Evolutionary conservation across 2,888 invertebrate genomes (phyloP).

Genomic region (Drosophila helvetica): DNA sequence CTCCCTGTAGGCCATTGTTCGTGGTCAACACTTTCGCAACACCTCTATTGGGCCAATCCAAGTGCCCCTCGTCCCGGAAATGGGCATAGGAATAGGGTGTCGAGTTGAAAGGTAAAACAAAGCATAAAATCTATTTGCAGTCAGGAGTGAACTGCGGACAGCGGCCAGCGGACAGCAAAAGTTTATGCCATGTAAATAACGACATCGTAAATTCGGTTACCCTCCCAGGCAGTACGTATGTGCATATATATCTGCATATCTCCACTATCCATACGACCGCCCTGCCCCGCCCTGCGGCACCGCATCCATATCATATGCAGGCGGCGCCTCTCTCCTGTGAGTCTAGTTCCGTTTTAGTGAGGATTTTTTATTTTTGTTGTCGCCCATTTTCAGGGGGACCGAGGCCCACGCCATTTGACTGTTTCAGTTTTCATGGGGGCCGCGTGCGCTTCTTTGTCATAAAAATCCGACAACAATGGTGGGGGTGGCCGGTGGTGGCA

Average conservation of each 20-base stretch:
- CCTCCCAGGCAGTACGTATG: background rate
- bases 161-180: conserved; percentile 56
- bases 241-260: conserved; percentile 59
- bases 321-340: conserved; percentile 5
- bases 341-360: conserved; percentile 70
- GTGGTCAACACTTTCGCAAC: background rate
- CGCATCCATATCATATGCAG: conserved; percentile 19
- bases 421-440: conserved; percentile 64
- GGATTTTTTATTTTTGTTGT: conserved; percentile 46
- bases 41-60: background rate
- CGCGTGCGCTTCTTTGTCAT: conserved; percentile 54
- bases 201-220: conserved; percentile 78
- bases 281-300: conserved; percentile 2
- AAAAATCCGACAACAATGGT: conserved; percentile 69
- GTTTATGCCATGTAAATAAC: conserved; percentile 79
- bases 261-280: conserved; percentile 33
- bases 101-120: conserved; percentile 64
- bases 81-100: conserved; percentile 25
- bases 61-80: background rate
- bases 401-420: conserved; percentile 55
- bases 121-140: conserved; percentile 76
- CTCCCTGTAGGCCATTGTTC: background rate
- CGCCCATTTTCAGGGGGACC: conserved; percentile 7
- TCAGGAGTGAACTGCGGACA: conserved; percentile 41
- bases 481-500: background rate